These are phyloP conservation scores for Cryptophagus acutangulus DNA, from an alignment of 2,888 invertebrate species.

Conservation along the genomic window DNA sequence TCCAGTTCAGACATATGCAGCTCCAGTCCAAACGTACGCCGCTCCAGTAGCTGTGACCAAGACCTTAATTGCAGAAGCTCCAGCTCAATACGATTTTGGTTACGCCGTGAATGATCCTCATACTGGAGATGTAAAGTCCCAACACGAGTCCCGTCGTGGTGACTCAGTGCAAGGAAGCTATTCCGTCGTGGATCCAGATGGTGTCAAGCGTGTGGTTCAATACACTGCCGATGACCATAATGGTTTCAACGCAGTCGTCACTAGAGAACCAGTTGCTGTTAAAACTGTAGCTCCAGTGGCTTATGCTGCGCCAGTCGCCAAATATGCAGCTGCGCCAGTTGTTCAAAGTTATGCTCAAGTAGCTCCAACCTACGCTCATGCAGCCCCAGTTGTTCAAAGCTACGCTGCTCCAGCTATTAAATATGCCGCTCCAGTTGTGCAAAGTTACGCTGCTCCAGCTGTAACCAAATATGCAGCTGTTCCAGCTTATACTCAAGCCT, in stretches of 20 bases:
- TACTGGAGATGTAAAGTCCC: constrained; percentile 53
- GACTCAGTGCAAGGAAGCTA: constrained; percentile 52
- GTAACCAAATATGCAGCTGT: constrained; percentile 19
- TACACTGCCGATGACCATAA: constrained; percentile 52
- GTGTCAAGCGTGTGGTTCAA: constrained; percentile 51
- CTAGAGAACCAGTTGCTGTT: constrained; percentile 45
- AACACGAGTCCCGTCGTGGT: constrained; percentile 51
- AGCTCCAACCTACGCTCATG: neutral
- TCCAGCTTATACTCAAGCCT: constrained; percentile 9
- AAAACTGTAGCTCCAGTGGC: constrained; percentile 25
- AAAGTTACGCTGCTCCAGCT: constrained; percentile 13
- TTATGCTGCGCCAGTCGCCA: constrained; percentile 25
- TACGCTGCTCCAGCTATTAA: constrained; percentile 42
- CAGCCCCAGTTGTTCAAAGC: constrained; percentile 3
- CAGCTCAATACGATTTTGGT: constrained; percentile 35
- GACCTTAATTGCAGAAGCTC: constrained; percentile 31
- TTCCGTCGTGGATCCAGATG: constrained; percentile 52
- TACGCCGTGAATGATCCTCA: constrained; percentile 34
- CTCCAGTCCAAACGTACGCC: constrained; percentile 28
- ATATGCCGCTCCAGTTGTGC: constrained; percentile 21
- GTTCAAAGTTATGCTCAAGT: constrained; percentile 8
- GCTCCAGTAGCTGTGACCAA: constrained; percentile 24
- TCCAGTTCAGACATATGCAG: constrained; percentile 37
- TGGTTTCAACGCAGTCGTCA: constrained; percentile 54
- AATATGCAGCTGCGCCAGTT: constrained; percentile 14